Conservation (phyloP, 2,888 invertebrate species). For the Ditylenchus weischeri region DNA sequence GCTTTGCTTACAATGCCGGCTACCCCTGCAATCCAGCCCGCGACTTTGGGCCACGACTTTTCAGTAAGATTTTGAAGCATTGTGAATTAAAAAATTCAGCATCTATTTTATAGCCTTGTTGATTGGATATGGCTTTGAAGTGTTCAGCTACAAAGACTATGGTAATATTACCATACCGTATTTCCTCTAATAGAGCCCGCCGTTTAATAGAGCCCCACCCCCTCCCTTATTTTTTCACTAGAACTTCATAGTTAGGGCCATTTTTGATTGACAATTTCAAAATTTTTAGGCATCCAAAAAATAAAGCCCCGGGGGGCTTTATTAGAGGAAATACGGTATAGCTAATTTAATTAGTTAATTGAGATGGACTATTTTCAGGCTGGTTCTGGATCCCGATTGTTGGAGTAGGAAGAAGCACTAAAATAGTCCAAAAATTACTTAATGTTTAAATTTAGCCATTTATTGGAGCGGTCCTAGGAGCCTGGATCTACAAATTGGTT, state of each 20-base stretch:
- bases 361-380: slow-evolving; percentile 18
- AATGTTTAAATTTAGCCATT: slow-evolving; percentile 57
- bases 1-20: slow-evolving; percentile 42
- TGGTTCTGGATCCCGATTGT: slow-evolving; percentile 64
- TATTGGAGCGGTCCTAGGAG: slow-evolving; percentile 60
- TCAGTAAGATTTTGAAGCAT: slow-evolving; percentile 50
- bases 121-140: slow-evolving; percentile 61
- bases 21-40: slow-evolving; percentile 66
- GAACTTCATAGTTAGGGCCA: too few species aligned
- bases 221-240: too few species aligned
- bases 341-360: too few species aligned
- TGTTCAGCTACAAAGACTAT: slow-evolving; percentile 53
- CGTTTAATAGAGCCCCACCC: too few species aligned
- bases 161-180: slow-evolving; percentile 24
- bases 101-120: slow-evolving; percentile 62
- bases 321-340: too few species aligned
- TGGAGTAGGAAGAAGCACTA: slow-evolving; percentile 36
- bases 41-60: slow-evolving; percentile 65
- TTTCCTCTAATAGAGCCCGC: too few species aligned
- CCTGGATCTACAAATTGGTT: slow-evolving; percentile 60
- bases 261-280: too few species aligned
- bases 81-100: slow-evolving; percentile 58
- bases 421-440: too few species aligned
- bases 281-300: too few species aligned
- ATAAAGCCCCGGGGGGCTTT: too few species aligned